A percentile compares a stretch with the other conserved stretches of the same genome.
These are phyloP conservation scores for Steromphala cineraria DNA, from an alignment of 2,888 invertebrate genomes.

Conservation along the genomic window DNA sequence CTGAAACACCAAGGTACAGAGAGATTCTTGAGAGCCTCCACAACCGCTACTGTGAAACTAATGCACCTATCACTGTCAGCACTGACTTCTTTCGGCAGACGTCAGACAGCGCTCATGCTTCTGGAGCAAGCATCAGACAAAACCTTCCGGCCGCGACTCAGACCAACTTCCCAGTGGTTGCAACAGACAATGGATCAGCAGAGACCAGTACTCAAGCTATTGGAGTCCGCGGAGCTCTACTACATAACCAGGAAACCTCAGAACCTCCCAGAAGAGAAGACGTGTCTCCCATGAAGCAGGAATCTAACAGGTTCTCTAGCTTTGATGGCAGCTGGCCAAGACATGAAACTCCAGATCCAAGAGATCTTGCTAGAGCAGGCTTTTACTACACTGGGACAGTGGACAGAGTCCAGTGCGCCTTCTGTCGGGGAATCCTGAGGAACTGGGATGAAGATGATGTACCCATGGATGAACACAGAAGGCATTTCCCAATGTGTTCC, in stretches of 20 bases:
- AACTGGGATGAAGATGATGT: conserved; percentile 94
- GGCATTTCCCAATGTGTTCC: conserved; percentile 89
- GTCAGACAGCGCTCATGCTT: background rate
- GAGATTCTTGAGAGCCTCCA: background rate
- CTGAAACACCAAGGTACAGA: background rate
- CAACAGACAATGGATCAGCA: background rate
- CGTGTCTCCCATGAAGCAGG: conserved; percentile 47
- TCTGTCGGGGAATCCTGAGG: conserved; percentile 93
- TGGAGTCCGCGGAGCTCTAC: background rate
- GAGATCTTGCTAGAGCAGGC: conserved; percentile 88
- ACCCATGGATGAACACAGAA: conserved; percentile 94
- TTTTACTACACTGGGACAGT: conserved; percentile 87
- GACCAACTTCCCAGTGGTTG: background rate
- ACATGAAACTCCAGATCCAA: conserved; percentile 41
- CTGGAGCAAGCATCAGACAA: background rate
- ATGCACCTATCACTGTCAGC: background rate
- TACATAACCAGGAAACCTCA: background rate
- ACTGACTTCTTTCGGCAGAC: background rate
- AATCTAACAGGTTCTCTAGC: conserved; percentile 53
- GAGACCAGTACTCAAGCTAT: background rate
- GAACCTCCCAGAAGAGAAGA: conserved; percentile 34
- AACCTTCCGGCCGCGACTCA: background rate
- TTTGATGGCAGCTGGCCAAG: conserved; percentile 51
- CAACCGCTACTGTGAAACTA: background rate
- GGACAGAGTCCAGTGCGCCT: conserved; percentile 93